Conservation (phyloP, 2,888 invertebrate genomes). For the Netelia fuscicornis region DNA sequence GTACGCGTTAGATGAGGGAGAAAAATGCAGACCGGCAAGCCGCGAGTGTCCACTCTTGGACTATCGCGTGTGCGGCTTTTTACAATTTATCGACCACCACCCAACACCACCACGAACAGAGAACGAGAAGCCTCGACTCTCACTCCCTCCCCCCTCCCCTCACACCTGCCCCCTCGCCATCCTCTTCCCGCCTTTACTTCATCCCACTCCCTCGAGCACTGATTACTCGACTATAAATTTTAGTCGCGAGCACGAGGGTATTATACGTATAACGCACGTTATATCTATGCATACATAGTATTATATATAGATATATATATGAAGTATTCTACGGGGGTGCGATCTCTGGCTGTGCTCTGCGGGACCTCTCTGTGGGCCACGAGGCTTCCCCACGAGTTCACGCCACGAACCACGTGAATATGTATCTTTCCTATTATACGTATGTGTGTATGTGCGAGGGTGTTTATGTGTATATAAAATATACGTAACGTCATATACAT, state of each 20-base stretch:
- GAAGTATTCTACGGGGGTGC: background rate
- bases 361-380: constrained; percentile 20
- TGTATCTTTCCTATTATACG: constrained; percentile 23
- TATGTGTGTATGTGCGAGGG: background rate
- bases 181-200: no score
- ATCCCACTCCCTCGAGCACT: constrained; percentile 38
- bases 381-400: constrained; percentile 12
- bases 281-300: no score
- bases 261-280: background rate
- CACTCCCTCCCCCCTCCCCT: background rate
- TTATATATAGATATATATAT: constrained; percentile 15
- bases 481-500: constrained; percentile 12
- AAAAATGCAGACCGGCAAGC: constrained; percentile 38
- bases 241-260: constrained; percentile 45
- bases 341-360: constrained; percentile 21
- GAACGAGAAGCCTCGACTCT: constrained; percentile 33
- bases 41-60: constrained; percentile 55
- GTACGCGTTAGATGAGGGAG: constrained; percentile 14
- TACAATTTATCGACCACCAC: constrained; percentile 65
- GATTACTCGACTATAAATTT: constrained; percentile 67
- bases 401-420: constrained; percentile 4
- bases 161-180: no score
- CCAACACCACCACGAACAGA: constrained; percentile 17
- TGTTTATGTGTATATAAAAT: background rate
- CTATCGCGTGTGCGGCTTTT: constrained; percentile 60